These are phyloP conservation scores for Cephus runcator DNA, from an alignment of 2,888 invertebrate genomes.

Conservation along the genomic window DNA sequence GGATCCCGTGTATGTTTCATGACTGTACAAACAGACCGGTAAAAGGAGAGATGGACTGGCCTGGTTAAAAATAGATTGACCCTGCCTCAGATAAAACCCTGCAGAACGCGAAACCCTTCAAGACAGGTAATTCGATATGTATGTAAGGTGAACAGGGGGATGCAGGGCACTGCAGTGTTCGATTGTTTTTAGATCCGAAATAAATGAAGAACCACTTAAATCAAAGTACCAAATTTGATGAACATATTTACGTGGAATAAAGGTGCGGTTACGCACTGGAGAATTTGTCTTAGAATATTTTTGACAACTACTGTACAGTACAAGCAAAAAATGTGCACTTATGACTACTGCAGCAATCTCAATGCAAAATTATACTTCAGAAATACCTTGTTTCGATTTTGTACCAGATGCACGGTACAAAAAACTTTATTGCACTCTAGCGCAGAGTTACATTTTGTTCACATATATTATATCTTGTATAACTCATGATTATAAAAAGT, in stretches of 20 bases:
- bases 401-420: background rate
- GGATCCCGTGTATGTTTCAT: background rate
- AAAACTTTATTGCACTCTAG: background rate
- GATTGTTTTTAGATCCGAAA: background rate
- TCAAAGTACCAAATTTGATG: background rate
- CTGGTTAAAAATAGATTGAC: constrained; percentile 32
- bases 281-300: background rate
- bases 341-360: background rate
- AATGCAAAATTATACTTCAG: background rate
- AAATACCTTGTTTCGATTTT: background rate
- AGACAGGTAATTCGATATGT: constrained; percentile 35
- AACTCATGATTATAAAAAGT: background rate
- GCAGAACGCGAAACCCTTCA: constrained; percentile 37
- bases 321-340: background rate
- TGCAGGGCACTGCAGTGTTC: background rate
- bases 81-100: constrained; percentile 33
- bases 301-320: background rate
- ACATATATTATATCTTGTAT: background rate
- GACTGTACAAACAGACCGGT: background rate
- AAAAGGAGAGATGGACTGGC: background rate
- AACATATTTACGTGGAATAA: background rate
- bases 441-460: background rate
- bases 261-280: background rate
- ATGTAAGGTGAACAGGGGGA: constrained; percentile 29
- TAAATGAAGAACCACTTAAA: background rate